phyloP scores from a whole-genome alignment of 2,797 vertebrate genomes.

The Characodon lateralis region DNA sequence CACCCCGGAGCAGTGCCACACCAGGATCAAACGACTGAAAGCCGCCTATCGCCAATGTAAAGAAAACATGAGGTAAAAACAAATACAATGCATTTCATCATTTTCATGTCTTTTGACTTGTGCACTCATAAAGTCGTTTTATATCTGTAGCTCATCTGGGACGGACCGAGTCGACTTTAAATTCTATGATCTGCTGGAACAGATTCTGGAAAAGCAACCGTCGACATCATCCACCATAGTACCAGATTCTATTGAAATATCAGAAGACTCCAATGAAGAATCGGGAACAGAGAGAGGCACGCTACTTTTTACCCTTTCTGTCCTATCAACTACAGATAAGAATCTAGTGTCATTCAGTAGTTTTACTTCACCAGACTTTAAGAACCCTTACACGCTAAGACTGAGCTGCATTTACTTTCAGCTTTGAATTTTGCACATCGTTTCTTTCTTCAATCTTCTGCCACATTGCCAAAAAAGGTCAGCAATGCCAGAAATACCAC shows the following conservation, averaged over 20 bases:
- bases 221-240: slow-evolving; percentile 57
- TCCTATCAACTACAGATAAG: not conserved
- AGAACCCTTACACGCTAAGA: not conserved
- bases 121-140: not conserved
- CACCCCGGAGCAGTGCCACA: slow-evolving; percentile 78
- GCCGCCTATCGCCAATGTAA: slow-evolving; percentile 74
- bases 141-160: slow-evolving; percentile 57
- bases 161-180: slow-evolving; percentile 75
- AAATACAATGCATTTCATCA: not conserved
- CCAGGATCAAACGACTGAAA: slow-evolving; percentile 79
- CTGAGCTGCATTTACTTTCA: not conserved
- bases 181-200: slow-evolving; percentile 79
- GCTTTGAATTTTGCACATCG: not conserved
- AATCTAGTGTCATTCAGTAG: not conserved
- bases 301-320: not conserved
- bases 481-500: not conserved
- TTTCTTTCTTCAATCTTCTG: not conserved
- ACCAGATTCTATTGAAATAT: slow-evolving; percentile 68
- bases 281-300: slow-evolving; percentile 65
- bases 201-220: slow-evolving; percentile 77
- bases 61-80: slow-evolving; percentile 71
- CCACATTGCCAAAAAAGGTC: not conserved
- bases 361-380: not conserved
- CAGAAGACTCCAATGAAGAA: slow-evolving; percentile 70
- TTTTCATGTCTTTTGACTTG: too few relatives aligned